Percentiles rank a stretch among this genome's conserved stretches.
Conservation (phyloP, 2,797 vertebrate species). For the Smutsia temminckii region DNA sequence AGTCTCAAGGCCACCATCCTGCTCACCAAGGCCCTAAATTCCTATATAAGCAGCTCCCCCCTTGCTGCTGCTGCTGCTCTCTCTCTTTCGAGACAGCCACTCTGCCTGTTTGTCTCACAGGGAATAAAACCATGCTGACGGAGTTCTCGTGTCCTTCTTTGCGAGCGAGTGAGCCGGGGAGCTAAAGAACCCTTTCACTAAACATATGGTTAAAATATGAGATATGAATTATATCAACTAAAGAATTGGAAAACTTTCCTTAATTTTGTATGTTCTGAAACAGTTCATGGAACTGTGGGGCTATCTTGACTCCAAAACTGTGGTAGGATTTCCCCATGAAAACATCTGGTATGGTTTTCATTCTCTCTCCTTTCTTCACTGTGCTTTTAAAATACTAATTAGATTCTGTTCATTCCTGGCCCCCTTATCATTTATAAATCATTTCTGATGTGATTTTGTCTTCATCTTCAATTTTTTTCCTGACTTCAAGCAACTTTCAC, state of each 20-base stretch:
- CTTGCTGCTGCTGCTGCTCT: too few relatives aligned
- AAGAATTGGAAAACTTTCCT: background rate
- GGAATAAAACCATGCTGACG: too few relatives aligned
- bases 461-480: background rate
- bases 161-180: too few relatives aligned
- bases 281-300: background rate
- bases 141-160: too few relatives aligned
- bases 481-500: background rate
- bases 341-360: background rate
- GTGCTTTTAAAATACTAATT: background rate
- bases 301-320: background rate
- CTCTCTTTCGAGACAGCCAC: too few relatives aligned
- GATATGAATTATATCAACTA: background rate
- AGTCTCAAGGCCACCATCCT: too few relatives aligned
- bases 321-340: background rate
- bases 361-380: background rate
- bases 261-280: background rate
- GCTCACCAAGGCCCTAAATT: too few relatives aligned
- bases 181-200: too few relatives aligned
- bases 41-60: too few relatives aligned
- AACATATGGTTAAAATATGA: background rate
- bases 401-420: background rate
- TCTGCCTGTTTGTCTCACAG: too few relatives aligned
- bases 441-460: background rate
- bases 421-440: background rate